Evolutionary conservation across 2,888 invertebrate species (phyloP), one percentile per base, ranked within the genome.

Genomic region (Microchrysa polita): DNA sequence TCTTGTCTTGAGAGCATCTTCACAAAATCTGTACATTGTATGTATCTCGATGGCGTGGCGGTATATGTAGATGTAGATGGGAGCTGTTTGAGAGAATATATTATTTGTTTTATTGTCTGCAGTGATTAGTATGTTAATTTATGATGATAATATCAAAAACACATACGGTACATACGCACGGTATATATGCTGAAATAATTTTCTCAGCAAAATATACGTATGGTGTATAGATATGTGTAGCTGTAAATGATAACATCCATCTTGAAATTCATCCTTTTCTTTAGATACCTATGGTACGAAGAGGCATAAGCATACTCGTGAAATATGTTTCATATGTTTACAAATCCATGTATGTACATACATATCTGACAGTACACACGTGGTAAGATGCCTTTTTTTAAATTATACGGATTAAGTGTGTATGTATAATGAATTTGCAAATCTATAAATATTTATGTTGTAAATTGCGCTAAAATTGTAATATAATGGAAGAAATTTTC

Each of bases 91-190:
- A n/a, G n/a, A n/a, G n/a, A n/a, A n/a, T n/a, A n/a, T n/a, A n/a
- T n/a, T 55, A 69, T 57, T 42, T 69, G 34, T 69, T 69, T 69
- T 69, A 69, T 69, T 69, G 57, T 69, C 69, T 55, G 69, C 69
- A 69, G 69, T 69, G 69, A 69, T 69, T 69, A 69, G 40, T 20
- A 55, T 67, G 69, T 27, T 55, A 69, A 55, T 69, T 55, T 69
- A 55, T 69, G 55, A 55, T 55, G 65, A 65, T 48, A 44, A 65
- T 65, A 23, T n/a, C 59, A 59, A 27, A 59, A 14, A 48, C 48
- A 48, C 10, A 10, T 48, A 48, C 10, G 10, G 16, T 48, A 48
- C 10, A n/a, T 10, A 48, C 48, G 12, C 48, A 48, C 27, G 27
- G n/a, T n/a, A n/a, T 7, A 34, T 34, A 34, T 34, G 27, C 7